Base-by-base conservation (phyloP, 2,888 invertebrate genomes). In the Molanna angustata region DNA sequence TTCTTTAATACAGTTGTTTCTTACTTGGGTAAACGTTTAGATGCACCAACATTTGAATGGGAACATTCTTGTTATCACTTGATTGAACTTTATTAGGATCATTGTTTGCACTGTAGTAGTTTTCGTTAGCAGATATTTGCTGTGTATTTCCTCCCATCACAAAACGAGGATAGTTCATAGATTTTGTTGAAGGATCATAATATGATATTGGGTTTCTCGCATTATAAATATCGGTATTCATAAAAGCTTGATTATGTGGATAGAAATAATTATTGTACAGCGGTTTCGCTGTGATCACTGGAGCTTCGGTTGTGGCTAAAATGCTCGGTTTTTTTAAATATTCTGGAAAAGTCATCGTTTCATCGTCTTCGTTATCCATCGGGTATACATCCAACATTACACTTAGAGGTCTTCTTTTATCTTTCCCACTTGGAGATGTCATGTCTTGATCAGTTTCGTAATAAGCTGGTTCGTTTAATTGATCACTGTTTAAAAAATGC, bases 351-450 rank as follows among this genome's bases (percentile, higher is more conserved):
- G 58, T 47, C 37, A 62, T 52, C 16, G 61, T 61, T n/a, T 69
- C 66, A 50, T 67, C 66, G 4, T 63, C 65, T 37, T 66, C 66
- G 11, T 74, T 69, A 41, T 76, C 69, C 41, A 83, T 70, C 0
- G 84, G 84, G 67, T 78, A 82, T 48, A 84, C 78, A 61, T 85
- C 84, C 18, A 85, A 65, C 74, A 84, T 82, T 0, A 84, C 74
- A 60, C 83, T 85, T 52, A 85, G 80, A 0, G 84, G 82, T 61
- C 82, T 75, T 42, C 65, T 59, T 61, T 56, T 59, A 45, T 48
- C 61, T 7, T 42, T 41, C 4, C 20, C 21, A 37, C 37, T 16
- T n/a, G 14, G 33, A 4, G 33, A 13, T 11, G 27, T 27, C 27
- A 7, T 27, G 33, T 33, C 4, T 17, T 4, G n/a, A 11, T 44